Evolutionary conservation across 2,113 vertebrate species (phyloP).

Genomic region (Oplegnathus fasciatus): DNA sequence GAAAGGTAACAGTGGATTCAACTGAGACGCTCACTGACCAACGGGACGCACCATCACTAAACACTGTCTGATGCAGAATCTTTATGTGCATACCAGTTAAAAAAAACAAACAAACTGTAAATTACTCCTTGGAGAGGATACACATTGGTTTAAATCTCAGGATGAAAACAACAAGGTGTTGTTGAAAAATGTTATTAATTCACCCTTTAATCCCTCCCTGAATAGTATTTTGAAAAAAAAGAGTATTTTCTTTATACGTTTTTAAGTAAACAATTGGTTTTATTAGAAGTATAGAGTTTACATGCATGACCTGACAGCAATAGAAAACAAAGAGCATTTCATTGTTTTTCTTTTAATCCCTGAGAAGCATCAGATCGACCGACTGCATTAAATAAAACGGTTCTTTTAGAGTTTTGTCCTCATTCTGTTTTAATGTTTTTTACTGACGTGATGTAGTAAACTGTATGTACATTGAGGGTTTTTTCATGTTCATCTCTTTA

Average conservation of each 20-base stretch:
- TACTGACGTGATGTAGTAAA: conserved; percentile 11
- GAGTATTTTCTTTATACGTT: conserved; percentile 80
- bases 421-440: conserved; percentile 35
- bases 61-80: conserved; percentile 42
- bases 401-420: conserved; percentile 42
- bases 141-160: conserved; percentile 83
- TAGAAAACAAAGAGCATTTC: conserved; percentile 72
- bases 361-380: conserved; percentile 14
- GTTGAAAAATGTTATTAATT: conserved; percentile 74
- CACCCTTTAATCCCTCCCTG: conserved; percentile 77
- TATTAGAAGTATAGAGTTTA: conserved; percentile 74
- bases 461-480: conserved; percentile 13
- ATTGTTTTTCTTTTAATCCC: conserved; percentile 36
- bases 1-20: conserved; percentile 26
- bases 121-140: conserved; percentile 59
- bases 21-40: conserved; percentile 29
- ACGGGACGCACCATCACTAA: conserved; percentile 38
- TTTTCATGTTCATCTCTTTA: conserved; percentile 9
- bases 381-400: conserved; percentile 27
- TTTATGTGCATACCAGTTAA: conserved; percentile 17
- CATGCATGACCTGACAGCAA: conserved; percentile 81
- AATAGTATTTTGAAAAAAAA: conserved; percentile 78
- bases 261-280: conserved; percentile 72
- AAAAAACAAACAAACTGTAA: conserved; percentile 47
- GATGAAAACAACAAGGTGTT: conserved; percentile 81